Percentiles rank a stretch among this genome's conserved stretches.
Conservation (phyloP, 1,140 invertebrate genomes). For the Wasmannia auropunctata region DNA sequence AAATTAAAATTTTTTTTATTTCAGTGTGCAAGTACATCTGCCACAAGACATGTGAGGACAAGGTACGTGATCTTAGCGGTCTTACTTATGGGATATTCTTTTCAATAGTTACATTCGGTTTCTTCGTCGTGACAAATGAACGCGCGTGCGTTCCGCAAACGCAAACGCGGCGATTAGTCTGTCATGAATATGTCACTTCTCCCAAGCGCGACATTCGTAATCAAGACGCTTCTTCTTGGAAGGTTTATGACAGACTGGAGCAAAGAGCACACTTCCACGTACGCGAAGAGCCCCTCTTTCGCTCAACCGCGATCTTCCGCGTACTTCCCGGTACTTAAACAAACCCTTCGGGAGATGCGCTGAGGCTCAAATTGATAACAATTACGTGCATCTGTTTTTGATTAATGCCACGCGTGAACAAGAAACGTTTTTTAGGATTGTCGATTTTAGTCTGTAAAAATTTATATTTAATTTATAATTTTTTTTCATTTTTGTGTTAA, state of each 20-base stretch:
- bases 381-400: slow-evolving; percentile 18
- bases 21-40: slow-evolving; percentile 93
- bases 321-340: slow-evolving; percentile 71
- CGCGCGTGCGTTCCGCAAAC: slow-evolving; percentile 17
- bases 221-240: slow-evolving; percentile 61
- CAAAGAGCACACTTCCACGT: slow-evolving; percentile 65
- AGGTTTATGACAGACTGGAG: slow-evolving; percentile 69
- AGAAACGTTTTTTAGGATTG: background rate
- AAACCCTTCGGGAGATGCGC: slow-evolving; percentile 55
- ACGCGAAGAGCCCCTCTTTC: slow-evolving; percentile 55
- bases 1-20: no score
- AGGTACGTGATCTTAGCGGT: slow-evolving; percentile 86
- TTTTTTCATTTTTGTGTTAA: background rate
- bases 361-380: slow-evolving; percentile 16
- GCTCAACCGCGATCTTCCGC: slow-evolving; percentile 38
- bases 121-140: background rate
- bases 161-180: slow-evolving; percentile 43
- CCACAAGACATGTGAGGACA: slow-evolving; percentile 91
- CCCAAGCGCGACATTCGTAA: slow-evolving; percentile 53
- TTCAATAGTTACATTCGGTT: background rate
- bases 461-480: background rate
- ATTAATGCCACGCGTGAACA: background rate
- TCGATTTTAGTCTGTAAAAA: background rate
- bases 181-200: slow-evolving; percentile 37
- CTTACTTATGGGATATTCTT: slow-evolving; percentile 71